A percentile compares a stretch with the other conserved stretches of the same genome.
Evolutionary conservation across 2,113 vertebrate species (phyloP).

Genomic region (Muntiacus reevesi): DNA sequence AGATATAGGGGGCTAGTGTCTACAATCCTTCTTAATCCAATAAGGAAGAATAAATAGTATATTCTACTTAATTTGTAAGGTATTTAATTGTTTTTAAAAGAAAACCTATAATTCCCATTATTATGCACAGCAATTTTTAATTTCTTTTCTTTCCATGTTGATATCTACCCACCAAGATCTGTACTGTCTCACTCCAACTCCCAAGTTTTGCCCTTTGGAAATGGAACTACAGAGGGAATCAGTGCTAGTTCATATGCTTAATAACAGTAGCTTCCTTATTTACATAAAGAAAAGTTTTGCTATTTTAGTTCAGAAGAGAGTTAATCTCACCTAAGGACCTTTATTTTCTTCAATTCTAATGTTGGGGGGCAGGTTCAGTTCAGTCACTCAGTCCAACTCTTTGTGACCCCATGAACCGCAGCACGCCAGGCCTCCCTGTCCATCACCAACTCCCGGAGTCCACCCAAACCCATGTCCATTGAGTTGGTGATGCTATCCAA

Average conservation of each 20-base stretch:
- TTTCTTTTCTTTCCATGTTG: neutral
- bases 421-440: neutral
- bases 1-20: neutral
- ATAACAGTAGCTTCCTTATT: neutral
- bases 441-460: neutral
- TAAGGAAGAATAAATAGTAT: neutral
- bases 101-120: neutral
- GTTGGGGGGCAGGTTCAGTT: neutral
- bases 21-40: neutral
- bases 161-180: neutral
- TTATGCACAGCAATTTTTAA: neutral
- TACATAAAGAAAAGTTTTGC: neutral
- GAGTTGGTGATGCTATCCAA: neutral
- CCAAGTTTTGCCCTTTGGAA: neutral
- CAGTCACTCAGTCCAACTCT: neutral
- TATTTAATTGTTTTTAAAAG: neutral
- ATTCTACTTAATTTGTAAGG: neutral
- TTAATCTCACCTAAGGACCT: neutral
- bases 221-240: neutral
- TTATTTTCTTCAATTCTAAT: slow-evolving; percentile 16
- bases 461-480: neutral
- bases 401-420: accelerated
- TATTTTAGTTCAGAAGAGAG: neutral
- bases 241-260: neutral
- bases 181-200: neutral